A percentile compares a stretch with the other conserved stretches of the same genome.
These are phyloP conservation scores for Alectoris magna DNA, from an alignment of 2,797 vertebrate species.

Conservation along the genomic window DNA sequence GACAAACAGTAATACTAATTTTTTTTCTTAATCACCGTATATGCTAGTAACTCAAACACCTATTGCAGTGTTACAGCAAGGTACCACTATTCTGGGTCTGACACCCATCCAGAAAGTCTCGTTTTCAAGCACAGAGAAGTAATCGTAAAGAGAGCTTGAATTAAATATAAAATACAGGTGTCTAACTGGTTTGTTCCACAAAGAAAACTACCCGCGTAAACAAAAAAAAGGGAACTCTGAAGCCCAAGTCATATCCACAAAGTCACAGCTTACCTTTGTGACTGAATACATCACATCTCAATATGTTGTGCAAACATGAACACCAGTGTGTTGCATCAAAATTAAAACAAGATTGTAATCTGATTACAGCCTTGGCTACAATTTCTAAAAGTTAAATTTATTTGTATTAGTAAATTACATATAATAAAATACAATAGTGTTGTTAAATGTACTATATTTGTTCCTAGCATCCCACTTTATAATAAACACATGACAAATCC, in stretches of 20 bases:
- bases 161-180: slow-evolving; percentile 79
- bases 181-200: slow-evolving; percentile 76
- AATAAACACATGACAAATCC: slow-evolving; percentile 78
- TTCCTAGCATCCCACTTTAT: slow-evolving; percentile 78
- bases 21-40: slow-evolving; percentile 49
- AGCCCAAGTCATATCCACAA: slow-evolving; percentile 76
- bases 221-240: slow-evolving; percentile 54
- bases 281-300: slow-evolving; percentile 85
- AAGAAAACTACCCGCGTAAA: slow-evolving; percentile 77
- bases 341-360: slow-evolving; percentile 86
- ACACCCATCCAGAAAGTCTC: slow-evolving; percentile 67
- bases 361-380: slow-evolving; percentile 82
- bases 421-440: slow-evolving; percentile 86
- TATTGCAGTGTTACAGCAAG: slow-evolving; percentile 63
- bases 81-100: slow-evolving; percentile 76
- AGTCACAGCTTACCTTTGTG: slow-evolving; percentile 82
- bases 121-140: slow-evolving; percentile 77
- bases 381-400: slow-evolving; percentile 83
- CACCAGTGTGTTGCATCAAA: slow-evolving; percentile 93
- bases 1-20: slow-evolving; percentile 57
- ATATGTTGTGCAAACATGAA: slow-evolving; percentile 93
- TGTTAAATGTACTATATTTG: slow-evolving; percentile 79
- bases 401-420: slow-evolving; percentile 85
- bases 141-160: slow-evolving; percentile 67
- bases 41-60: slow-evolving; percentile 66